These are phyloP conservation scores for Vulpes lagopus DNA, from an alignment of 2,113 vertebrate genomes.

Conservation along the genomic window DNA sequence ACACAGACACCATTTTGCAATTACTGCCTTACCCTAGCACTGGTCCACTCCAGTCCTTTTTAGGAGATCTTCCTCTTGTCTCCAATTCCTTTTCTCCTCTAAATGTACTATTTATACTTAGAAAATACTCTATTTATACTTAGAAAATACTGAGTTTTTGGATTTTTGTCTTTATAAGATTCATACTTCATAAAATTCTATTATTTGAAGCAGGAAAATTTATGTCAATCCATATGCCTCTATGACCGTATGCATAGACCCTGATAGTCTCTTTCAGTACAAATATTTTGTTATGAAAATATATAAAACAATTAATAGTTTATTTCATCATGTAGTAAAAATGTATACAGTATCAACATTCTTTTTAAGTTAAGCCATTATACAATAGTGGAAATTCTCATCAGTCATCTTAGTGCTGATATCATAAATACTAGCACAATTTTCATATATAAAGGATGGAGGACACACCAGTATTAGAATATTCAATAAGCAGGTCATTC, in stretches of 20 bases:
- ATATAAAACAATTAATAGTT: neutral
- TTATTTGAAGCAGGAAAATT: neutral
- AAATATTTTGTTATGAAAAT: neutral
- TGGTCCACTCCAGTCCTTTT: neutral
- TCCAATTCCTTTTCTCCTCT: neutral
- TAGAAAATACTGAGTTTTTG: neutral
- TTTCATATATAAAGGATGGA: neutral
- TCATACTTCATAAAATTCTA: neutral
- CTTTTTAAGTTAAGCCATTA: neutral
- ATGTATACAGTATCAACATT: neutral
- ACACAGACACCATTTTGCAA: neutral
- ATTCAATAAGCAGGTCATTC: neutral
- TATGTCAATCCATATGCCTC: neutral
- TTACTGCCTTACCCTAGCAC: neutral
- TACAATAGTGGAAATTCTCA: neutral
- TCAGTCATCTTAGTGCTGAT: neutral
- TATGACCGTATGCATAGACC: neutral
- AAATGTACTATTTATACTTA: neutral
- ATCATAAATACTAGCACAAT: neutral
- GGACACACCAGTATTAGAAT: neutral
- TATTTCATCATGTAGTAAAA: neutral
- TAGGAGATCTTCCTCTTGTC: neutral
- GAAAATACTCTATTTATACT: neutral
- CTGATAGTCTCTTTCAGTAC: neutral
- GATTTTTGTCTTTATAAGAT: neutral